These are phyloP conservation scores for Pseudoatta argentina DNA, from an alignment of 1,140 invertebrate genomes.

Conservation along the genomic window DNA sequence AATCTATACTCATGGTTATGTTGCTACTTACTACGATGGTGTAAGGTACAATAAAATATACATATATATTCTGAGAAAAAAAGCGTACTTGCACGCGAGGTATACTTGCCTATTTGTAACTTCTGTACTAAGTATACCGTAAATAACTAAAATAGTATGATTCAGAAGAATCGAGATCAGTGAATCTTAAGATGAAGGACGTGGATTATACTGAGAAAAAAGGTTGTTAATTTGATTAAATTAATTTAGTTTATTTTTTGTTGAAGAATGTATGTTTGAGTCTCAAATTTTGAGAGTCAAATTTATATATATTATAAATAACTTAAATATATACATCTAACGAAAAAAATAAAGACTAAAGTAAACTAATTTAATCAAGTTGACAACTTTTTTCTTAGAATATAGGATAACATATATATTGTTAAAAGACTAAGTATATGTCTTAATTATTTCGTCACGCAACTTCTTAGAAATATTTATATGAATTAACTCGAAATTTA, in stretches of 20 bases:
- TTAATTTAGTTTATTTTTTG: too few species aligned
- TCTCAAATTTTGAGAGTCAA: too few species aligned
- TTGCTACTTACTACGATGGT: background rate
- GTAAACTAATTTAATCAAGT: too few species aligned
- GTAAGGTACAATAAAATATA: constrained; percentile 16
- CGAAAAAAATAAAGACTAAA: too few species aligned
- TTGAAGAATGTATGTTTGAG: too few species aligned
- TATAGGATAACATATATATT: background rate
- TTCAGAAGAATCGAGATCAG: background rate
- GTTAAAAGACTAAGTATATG: background rate
- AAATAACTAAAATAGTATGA: background rate
- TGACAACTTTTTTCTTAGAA: too few species aligned
- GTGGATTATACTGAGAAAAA: too few species aligned
- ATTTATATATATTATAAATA: too few species aligned
- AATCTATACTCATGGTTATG: constrained; percentile 8
- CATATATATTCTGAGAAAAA: background rate
- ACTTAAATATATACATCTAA: too few species aligned
- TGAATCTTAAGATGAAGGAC: background rate
- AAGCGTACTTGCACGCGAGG: background rate
- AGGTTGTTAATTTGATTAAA: too few species aligned
- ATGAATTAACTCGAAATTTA: background rate
- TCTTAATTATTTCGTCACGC: background rate
- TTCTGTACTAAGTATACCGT: constrained; percentile 9
- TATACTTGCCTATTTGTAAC: background rate
- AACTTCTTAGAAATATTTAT: background rate